phyloP scores from a whole-genome alignment of 1,140 invertebrate genomes.

The Aphaenogaster ashmeadi region DNA sequence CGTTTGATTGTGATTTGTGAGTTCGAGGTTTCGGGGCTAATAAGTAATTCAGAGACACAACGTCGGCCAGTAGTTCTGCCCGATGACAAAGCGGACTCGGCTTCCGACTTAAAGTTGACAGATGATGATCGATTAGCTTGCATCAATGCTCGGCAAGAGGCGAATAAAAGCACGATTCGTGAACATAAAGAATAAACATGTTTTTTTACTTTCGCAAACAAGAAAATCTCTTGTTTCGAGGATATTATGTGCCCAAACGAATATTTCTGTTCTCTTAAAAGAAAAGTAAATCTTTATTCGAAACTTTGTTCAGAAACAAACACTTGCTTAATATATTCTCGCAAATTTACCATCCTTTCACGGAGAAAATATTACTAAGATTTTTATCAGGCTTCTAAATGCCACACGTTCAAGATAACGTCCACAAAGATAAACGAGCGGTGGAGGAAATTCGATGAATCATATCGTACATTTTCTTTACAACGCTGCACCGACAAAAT shows the following conservation, averaged over 20 bases:
- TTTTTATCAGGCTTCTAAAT: slow-evolving; percentile 25
- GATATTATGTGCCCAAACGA: neutral
- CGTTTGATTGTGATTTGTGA: slow-evolving; percentile 48
- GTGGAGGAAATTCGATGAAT: slow-evolving; percentile 20
- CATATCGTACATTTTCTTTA: slow-evolving; percentile 20
- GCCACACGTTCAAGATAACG: neutral
- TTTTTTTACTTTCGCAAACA: neutral
- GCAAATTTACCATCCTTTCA: neutral
- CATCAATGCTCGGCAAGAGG: neutral
- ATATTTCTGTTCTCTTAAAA: neutral
- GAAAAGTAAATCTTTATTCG: neutral
- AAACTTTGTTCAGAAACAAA: neutral
- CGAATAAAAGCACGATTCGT: neutral
- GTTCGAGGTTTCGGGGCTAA: slow-evolving; percentile 29
- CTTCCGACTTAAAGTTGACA: slow-evolving; percentile 26
- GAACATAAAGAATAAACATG: neutral
- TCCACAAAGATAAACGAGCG: slow-evolving; percentile 30
- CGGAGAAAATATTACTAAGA: neutral
- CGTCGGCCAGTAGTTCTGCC: slow-evolving; percentile 14
- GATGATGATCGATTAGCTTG: slow-evolving; percentile 22
- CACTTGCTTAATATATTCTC: neutral
- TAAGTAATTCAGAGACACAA: slow-evolving; percentile 14
- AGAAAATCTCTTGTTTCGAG: neutral
- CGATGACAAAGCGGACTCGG: slow-evolving; percentile 39
- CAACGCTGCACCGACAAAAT: slow-evolving; percentile 7